Base-by-base conservation (phyloP, 2,797 vertebrate species). In the Danionella dracula region DNA sequence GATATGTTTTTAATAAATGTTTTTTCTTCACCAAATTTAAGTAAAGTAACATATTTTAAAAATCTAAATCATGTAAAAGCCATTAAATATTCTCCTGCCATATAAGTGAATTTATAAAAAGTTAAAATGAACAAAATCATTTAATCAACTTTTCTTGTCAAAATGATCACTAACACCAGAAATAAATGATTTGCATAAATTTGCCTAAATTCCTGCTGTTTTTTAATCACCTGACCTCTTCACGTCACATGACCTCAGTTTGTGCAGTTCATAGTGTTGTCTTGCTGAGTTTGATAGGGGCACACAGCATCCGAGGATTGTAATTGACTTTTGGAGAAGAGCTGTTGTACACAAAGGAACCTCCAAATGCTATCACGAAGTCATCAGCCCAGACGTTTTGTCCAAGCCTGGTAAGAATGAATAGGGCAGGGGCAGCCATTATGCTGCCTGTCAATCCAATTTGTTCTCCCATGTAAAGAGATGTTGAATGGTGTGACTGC, bases 211-310 rank as follows among this genome's bases (percentile, higher is more conserved):
- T n/a, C n/a, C n/a, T n/a, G n/a, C n/a, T 72, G 82, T 68, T 81
- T 85, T 84, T 80, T 91, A 88, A 92, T 92, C 90, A 90, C 82
- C 85, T 86, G 88, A 90, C 90, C 89, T 90, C 85, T 77, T 80
- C 67, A 78, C 85, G 84, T 84, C 88, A 87, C 70, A 81, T 79
- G 72, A 74, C 83, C 80, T 77, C 84, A 86, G 87, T 85, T 86
- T 79, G 59, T 71, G 79, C 82, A 82, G 84, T 83, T 83, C 78
- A 84, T 87, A n/a, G n/a, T n/a, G n/a, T n/a, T n/a, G n/a, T 70
- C 72, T 79, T 81, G 82, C 78, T 67, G 32, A 65, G 84, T 91
- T 90, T 91, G 86, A 90, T 90, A 83, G 87, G 68, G 54, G 74
- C 10, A 64, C 72, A 79, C 87, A 89, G 84, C 81, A 85, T 83